These are phyloP conservation scores for Caenorhabditis afra DNA, from an alignment of 2,888 invertebrate species.

Conservation along the genomic window DNA sequence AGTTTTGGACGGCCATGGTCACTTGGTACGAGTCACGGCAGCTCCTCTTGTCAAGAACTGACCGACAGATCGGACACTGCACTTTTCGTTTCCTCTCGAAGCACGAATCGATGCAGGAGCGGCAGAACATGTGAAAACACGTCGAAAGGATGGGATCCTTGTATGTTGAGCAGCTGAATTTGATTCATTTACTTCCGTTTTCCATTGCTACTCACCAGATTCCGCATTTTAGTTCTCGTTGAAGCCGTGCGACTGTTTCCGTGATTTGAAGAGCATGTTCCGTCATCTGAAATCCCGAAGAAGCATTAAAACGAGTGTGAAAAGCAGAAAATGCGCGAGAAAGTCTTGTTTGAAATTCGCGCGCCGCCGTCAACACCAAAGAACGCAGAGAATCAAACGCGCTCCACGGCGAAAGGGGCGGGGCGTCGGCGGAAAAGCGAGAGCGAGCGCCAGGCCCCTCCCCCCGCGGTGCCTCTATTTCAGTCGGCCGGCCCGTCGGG, in stretches of 20 bases:
- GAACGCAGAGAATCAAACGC: conserved; percentile 33
- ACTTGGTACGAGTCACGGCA: conserved; percentile 46
- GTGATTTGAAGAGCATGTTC: conserved; percentile 35
- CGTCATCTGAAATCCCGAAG: conserved; percentile 35
- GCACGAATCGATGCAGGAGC: conserved; percentile 51
- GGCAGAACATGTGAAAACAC: conserved; percentile 69
- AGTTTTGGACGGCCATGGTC: conserved; percentile 52
- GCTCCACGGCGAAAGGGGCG: conserved; percentile 46
- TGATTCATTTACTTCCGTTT: background rate
- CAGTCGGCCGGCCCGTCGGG: conserved; percentile 55
- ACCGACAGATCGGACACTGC: conserved; percentile 67
- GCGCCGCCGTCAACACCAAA: conserved; percentile 15
- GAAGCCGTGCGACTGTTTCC: conserved; percentile 40
- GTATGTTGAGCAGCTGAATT: conserved; percentile 66
- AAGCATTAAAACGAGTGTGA: background rate
- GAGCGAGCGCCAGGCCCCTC: conserved; percentile 36
- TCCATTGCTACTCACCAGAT: conserved; percentile 61
- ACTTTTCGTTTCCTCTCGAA: conserved; percentile 61
- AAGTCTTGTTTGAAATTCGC: conserved; percentile 27
- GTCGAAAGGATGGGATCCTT: conserved; percentile 62
- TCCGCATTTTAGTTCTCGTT: conserved; percentile 64
- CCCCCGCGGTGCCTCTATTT: conserved; percentile 42
- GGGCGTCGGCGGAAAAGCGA: conserved; percentile 13
- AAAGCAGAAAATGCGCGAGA: background rate
- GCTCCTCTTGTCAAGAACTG: conserved; percentile 61